phyloP scores from a whole-genome alignment of 2,888 invertebrate genomes.

The Steinernema hermaphroditum region DNA sequence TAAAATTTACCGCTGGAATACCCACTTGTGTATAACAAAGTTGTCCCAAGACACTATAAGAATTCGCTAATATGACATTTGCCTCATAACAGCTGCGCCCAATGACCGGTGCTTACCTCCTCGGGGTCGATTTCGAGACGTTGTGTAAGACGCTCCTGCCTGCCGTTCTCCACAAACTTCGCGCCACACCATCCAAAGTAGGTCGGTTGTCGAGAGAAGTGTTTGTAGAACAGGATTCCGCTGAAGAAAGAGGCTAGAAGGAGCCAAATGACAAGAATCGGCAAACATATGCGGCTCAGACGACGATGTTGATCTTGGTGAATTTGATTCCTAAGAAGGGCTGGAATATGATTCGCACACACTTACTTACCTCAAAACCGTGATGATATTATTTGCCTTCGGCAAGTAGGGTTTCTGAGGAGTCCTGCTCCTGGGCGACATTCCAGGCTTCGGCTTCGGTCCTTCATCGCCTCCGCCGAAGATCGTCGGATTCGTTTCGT shows the following conservation, averaged over 20 bases:
- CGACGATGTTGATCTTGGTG: neutral
- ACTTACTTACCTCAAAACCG: neutral
- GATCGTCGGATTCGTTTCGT: conserved; percentile 36
- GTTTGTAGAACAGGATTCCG: conserved; percentile 40
- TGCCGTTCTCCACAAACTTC: conserved; percentile 36
- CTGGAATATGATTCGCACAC: neutral
- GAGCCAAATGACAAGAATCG: conserved; percentile 36
- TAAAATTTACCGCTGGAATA: conserved; percentile 33
- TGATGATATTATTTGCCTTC: conserved; percentile 6
- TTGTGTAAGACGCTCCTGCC: conserved; percentile 52
- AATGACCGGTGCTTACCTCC: conserved; percentile 68
- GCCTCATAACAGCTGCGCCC: no score
- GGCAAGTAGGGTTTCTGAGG: neutral
- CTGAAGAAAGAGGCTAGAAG: conserved; percentile 41
- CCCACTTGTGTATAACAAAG: no score
- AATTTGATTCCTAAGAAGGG: neutral
- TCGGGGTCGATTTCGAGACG: conserved; percentile 66
- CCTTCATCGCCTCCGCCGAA: neutral
- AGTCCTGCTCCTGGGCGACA: neutral
- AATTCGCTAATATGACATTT: neutral
- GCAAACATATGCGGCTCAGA: conserved; percentile 31
- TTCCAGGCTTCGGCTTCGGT: conserved; percentile 1
- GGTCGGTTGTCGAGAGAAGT: conserved; percentile 40
- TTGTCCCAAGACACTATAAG: no score
- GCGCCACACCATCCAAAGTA: conserved; percentile 41